Conservation (phyloP, 2,113 vertebrate genomes). For the Geococcyx californianus region DNA sequence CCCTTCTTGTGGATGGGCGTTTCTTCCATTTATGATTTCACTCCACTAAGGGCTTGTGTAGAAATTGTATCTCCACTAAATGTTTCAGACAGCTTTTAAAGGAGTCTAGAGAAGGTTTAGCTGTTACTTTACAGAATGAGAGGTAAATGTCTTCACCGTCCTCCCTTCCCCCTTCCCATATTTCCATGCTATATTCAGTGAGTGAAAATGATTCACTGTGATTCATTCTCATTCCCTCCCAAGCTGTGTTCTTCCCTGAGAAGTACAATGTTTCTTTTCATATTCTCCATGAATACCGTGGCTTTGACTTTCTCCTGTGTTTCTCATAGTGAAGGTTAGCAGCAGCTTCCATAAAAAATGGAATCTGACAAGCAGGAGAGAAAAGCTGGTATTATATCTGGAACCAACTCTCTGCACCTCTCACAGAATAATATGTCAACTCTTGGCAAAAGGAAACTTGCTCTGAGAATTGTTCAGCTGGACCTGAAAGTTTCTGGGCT, state of each 20-base stretch:
- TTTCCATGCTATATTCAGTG: not conserved
- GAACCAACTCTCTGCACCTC: not conserved
- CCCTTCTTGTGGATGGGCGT: too few relatives aligned
- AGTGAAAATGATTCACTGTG: not conserved
- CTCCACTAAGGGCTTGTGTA: not conserved
- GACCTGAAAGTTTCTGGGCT: not conserved
- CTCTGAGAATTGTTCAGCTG: not conserved
- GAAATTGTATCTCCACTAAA: not conserved
- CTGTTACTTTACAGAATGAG: not conserved
- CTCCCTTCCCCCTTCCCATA: not conserved
- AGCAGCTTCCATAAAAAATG: not conserved
- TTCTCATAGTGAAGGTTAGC: not conserved
- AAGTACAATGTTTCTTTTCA: not conserved
- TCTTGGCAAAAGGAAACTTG: not conserved
- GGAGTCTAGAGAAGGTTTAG: not conserved
- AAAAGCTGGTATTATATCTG: not conserved
- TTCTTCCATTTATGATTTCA: not conserved
- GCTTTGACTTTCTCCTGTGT: not conserved
- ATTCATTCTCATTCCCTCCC: not conserved
- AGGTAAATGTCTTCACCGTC: not conserved
- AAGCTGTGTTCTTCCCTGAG: not conserved
- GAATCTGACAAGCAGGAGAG: not conserved
- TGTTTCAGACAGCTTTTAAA: not conserved
- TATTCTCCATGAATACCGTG: not conserved
- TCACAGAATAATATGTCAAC: not conserved